These are phyloP conservation scores for Siniperca scherzeri DNA, from an alignment of 2,797 vertebrate genomes.

Conservation along the genomic window DNA sequence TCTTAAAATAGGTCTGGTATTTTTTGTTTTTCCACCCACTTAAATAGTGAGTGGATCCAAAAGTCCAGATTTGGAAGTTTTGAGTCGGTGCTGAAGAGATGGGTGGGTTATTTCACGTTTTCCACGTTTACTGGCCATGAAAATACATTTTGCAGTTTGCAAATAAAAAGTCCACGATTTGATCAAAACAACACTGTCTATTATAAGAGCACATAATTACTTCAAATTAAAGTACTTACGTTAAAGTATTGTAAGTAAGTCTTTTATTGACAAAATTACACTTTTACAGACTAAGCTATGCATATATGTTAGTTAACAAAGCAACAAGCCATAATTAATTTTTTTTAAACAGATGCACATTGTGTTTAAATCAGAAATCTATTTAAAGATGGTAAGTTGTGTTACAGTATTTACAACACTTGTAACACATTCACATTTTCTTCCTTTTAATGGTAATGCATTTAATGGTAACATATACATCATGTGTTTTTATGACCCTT, in stretches of 20 bases:
- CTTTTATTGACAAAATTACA: not conserved
- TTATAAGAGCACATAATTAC: not conserved
- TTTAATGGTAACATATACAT: not conserved
- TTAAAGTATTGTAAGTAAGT: not conserved
- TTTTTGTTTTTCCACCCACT: slow-evolving; percentile 34
- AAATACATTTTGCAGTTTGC: not conserved
- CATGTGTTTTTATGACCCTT: not conserved
- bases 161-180: not conserved
- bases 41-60: slow-evolving; percentile 24
- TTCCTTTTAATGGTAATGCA: not conserved
- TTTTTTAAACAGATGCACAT: not conserved
- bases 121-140: not conserved
- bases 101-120: slow-evolving; percentile 13
- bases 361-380: not conserved
- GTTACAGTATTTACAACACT: not conserved
- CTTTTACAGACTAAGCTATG: not conserved
- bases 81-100: slow-evolving; percentile 26
- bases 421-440: not conserved
- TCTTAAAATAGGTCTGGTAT: slow-evolving; percentile 31
- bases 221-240: not conserved
- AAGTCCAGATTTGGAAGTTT: slow-evolving; percentile 18
- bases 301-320: not conserved
- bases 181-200: not conserved
- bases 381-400: not conserved
- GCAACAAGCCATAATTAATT: not conserved